Evolutionary conservation across 1,140 invertebrate species (phyloP).

Genomic region (Drosophila santomea): DNA sequence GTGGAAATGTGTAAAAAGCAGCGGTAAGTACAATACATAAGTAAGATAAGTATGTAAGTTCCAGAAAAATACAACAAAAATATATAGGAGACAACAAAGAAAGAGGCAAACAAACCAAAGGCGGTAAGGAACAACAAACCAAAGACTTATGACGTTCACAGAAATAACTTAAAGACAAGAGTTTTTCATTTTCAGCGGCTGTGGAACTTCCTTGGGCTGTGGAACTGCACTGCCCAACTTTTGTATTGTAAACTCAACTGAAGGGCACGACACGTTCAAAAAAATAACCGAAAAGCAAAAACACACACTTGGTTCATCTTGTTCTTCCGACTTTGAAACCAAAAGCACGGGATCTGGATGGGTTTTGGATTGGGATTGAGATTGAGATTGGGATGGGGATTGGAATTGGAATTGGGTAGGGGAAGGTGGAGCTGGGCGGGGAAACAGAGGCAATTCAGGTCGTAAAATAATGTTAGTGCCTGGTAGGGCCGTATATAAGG

Average conservation of each 20-base stretch:
- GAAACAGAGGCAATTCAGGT: slow-evolving; percentile 40
- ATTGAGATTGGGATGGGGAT: slow-evolving; percentile 1
- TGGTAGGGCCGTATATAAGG: slow-evolving; percentile 45
- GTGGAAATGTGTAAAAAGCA: slow-evolving; percentile 74
- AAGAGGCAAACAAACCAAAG: slow-evolving; percentile 38
- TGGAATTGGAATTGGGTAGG: neutral
- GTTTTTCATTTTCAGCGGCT: slow-evolving; percentile 53
- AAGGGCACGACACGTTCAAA: slow-evolving; percentile 45
- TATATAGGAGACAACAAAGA: slow-evolving; percentile 30
- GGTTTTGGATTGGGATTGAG: slow-evolving; percentile 3
- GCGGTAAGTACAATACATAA: slow-evolving; percentile 64
- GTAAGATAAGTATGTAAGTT: slow-evolving; percentile 63
- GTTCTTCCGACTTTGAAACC: slow-evolving; percentile 40
- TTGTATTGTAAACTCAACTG: slow-evolving; percentile 42
- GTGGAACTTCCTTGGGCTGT: slow-evolving; percentile 23
- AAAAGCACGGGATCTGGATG: slow-evolving; percentile 36
- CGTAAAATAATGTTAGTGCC: slow-evolving; percentile 47
- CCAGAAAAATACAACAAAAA: slow-evolving; percentile 30
- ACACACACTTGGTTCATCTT: slow-evolving; percentile 64
- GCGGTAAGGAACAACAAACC: slow-evolving; percentile 50
- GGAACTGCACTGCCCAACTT: slow-evolving; percentile 50
- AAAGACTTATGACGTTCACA: slow-evolving; percentile 64
- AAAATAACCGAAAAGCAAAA: slow-evolving; percentile 41
- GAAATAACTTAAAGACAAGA: slow-evolving; percentile 71
- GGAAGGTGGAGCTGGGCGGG: slow-evolving; percentile 11